phyloP scores from a whole-genome alignment of 2,797 vertebrate genomes.

The Todus mexicanus region DNA sequence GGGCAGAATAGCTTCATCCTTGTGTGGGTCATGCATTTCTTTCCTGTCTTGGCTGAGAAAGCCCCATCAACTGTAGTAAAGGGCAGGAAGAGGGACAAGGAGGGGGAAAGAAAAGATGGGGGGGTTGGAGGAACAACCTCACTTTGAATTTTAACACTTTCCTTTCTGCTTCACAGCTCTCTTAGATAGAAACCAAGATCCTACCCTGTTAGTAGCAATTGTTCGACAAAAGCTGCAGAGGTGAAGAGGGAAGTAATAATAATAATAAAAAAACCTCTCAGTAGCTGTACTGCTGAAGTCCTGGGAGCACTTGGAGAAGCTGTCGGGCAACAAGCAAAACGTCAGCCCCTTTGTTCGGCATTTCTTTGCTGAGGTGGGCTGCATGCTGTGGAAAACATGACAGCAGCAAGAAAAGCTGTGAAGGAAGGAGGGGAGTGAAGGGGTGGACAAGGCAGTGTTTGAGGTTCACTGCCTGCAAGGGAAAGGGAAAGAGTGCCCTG shows the following conservation, averaged over 20 bases:
- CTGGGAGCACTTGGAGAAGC: not conserved
- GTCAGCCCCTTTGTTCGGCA: not conserved
- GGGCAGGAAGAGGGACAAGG: not conserved
- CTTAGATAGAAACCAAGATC: not conserved
- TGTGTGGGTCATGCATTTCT: not conserved
- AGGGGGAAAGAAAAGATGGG: not conserved
- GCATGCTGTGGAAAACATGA: not conserved
- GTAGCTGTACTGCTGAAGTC: not conserved
- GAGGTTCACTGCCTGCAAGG: accelerated
- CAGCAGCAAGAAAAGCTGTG: not conserved
- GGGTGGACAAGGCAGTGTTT: not conserved
- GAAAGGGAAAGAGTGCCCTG: not conserved
- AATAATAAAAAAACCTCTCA: not conserved
- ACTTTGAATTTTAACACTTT: not conserved
- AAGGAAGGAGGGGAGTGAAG: not conserved
- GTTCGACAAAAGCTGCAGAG: not conserved
- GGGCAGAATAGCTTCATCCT: not conserved
- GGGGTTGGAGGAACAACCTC: not conserved
- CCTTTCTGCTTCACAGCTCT: not conserved
- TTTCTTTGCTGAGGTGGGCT: not conserved
- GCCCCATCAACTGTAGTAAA: not conserved
- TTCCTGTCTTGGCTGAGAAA: not conserved
- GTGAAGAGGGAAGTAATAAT: not conserved
- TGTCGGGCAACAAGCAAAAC: not conserved
- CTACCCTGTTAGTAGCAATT: not conserved